phyloP scores from a whole-genome alignment of 2,113 vertebrate genomes.

The Brachyistius frenatus region DNA sequence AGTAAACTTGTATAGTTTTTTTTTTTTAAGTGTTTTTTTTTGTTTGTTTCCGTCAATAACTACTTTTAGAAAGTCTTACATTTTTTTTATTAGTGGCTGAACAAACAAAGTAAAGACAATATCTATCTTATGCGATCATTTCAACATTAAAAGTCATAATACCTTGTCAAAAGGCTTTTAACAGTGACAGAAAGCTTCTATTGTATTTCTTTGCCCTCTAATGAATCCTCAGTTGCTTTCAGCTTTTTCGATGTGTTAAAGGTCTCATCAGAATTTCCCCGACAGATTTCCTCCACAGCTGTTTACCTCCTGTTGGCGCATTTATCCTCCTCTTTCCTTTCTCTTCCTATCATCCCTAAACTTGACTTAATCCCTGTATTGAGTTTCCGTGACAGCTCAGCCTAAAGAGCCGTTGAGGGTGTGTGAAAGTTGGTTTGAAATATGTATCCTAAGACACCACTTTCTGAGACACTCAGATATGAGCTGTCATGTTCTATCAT shows the following conservation, averaged over 20 bases:
- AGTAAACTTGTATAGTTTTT: not conserved
- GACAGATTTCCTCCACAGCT: conserved; percentile 9
- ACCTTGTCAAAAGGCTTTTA: conserved; percentile 12
- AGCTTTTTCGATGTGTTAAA: not conserved
- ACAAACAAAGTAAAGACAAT: not conserved
- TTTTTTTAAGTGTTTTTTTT: not conserved
- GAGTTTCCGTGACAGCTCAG: conserved; percentile 36
- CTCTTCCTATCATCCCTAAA: conserved; percentile 42
- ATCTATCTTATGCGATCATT: conserved; percentile 3
- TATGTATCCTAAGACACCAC: conserved; percentile 46
- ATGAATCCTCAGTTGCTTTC: not conserved
- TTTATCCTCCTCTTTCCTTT: conserved; percentile 12
- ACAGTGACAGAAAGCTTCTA: not conserved
- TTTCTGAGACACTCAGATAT: conserved; percentile 37
- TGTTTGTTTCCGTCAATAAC: not conserved
- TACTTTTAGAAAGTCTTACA: not conserved
- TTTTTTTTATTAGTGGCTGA: not conserved
- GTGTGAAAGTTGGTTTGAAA: conserved; percentile 60
- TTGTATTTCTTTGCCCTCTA: not conserved
- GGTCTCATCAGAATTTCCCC: conserved; percentile 9
- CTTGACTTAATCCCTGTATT: conserved; percentile 52
- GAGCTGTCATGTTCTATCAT: conserved; percentile 66
- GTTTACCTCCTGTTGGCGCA: not conserved
- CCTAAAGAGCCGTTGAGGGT: conserved; percentile 41
- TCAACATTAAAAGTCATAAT: conserved; percentile 3